Percentiles rank a stretch among this genome's conserved stretches.
Conservation (phyloP, 2,888 invertebrate species). For the Syritta pipiens region DNA sequence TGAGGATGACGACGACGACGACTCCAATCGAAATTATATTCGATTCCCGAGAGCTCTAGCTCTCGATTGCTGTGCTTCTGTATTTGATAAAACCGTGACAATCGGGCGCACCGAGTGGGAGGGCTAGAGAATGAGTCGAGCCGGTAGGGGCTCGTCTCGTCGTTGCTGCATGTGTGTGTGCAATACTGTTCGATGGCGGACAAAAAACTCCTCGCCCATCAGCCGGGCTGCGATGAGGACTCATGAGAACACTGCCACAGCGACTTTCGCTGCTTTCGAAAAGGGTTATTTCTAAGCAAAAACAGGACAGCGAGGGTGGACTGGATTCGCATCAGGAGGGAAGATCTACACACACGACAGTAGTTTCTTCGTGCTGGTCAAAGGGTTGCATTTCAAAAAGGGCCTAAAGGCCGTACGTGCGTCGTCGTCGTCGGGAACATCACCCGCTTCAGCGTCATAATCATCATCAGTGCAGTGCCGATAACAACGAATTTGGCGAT, state of each 20-base stretch:
- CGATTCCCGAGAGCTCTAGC: conserved; percentile 66
- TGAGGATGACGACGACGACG: conserved; percentile 20
- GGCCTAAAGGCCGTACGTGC: conserved; percentile 31
- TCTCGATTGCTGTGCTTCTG: conserved; percentile 57
- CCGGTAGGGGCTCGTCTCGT: conserved; percentile 31
- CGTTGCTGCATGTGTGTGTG: conserved; percentile 21
- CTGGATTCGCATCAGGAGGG: conserved; percentile 28
- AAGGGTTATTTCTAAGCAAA: conserved; percentile 41
- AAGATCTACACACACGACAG: conserved; percentile 2
- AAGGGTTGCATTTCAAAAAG: conserved; percentile 21
- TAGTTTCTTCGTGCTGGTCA: conserved; percentile 17
- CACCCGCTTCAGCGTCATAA: conserved; percentile 25
- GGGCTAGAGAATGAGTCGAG: conserved; percentile 21
- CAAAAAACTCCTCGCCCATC: conserved; percentile 1
- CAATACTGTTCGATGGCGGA: conserved; percentile 6
- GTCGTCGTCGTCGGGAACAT: conserved; percentile 14
- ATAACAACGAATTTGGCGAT: conserved; percentile 39
- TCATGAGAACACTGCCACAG: conserved; percentile 11
- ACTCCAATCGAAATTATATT: conserved; percentile 63
- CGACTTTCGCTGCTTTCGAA: conserved; percentile 33
- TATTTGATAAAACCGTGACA: conserved; percentile 59
- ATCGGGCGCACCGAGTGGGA: conserved; percentile 19
- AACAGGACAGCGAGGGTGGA: conserved; percentile 8
- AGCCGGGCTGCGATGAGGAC: background rate
- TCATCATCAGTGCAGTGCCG: conserved; percentile 37